A percentile compares a stretch with the other conserved stretches of the same genome.
Evolutionary conservation across 2,113 vertebrate genomes (phyloP).

Genomic region (Pipa parva): DNA sequence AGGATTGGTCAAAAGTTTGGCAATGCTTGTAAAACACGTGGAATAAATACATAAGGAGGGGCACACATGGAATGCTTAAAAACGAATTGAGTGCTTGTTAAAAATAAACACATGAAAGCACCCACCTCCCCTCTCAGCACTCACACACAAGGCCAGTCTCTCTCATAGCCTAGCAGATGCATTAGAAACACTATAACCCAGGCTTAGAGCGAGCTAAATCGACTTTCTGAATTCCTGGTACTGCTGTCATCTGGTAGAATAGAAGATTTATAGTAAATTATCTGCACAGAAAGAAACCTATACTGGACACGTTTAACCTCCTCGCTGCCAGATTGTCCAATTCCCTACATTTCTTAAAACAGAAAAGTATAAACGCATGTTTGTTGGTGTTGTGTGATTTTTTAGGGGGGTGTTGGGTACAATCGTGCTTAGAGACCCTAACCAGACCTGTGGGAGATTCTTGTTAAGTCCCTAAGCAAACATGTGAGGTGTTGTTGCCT

Average conservation of each 20-base stretch:
- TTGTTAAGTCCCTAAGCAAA: too few relatives aligned
- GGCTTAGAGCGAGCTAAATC: not conserved
- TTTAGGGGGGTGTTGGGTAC: too few relatives aligned
- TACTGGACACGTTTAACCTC: conserved; percentile 12
- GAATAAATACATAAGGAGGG: not conserved
- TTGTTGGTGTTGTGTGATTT: too few relatives aligned
- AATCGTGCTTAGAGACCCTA: too few relatives aligned
- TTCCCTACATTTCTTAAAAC: not conserved
- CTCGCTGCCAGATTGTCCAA: not conserved
- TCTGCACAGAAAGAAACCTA: not conserved
- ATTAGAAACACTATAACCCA: not conserved
- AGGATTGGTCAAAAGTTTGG: not conserved
- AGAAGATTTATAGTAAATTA: not conserved
- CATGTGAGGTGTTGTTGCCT: too few relatives aligned
- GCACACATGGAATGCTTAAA: not conserved
- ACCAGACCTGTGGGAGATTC: too few relatives aligned
- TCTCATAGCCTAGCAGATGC: not conserved
- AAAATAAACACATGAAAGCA: not conserved
- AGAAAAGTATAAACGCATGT: not conserved
- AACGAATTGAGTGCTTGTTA: too few relatives aligned
- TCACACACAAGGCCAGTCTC: not conserved
- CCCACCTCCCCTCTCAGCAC: not conserved
- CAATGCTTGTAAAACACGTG: not conserved
- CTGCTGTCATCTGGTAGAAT: not conserved
- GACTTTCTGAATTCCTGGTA: not conserved